Evolutionary conservation across 2,113 vertebrate genomes (phyloP), one percentile per base, ranked within the genome.

Genomic region (Sigmodon hispidus): DNA sequence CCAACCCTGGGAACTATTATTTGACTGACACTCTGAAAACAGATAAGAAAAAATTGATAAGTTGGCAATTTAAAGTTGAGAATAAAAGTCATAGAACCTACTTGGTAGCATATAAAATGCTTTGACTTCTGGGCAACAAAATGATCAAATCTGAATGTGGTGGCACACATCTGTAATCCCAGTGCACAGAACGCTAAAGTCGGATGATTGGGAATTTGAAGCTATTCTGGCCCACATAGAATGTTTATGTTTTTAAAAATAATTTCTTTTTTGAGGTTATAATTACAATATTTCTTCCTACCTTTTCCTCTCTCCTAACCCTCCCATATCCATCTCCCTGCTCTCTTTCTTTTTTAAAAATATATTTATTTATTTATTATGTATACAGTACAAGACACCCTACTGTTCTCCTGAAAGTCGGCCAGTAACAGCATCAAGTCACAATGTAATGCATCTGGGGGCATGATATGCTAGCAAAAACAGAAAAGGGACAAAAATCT

Each of bases 31-130:
- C 13, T 50, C 9, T 77, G 69, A 57, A 31, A 85, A 95, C 84
- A 91, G 61, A 57, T 84, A 73, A 90, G 29, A 93, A 57, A 72
- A 95, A 95, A 24, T 26, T 75, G 59, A 81, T 92, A 79, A 79
- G 40, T 45, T 95, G 84, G 29, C 72, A 94, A 87, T 92, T 94
- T 92, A 69, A 95, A 76, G 21, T 90, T 95, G 73, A 67, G 36
- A 65, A 45, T 70, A 52, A 63, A 92, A 92, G 40, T 43, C 36
- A 45, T 45, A 65, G 70, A 75, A 75, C 40, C 55, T 95, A 21
- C 26, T 85, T 79, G 69, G 70, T 65, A 65, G 52, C 45, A 34
- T 52, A 77, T 34, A 52, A 77, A 26, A 43, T 45, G 21, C 50
- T 63, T 55, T 70, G 36, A 90, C 52, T 43, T 84, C 19, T 5